Conservation (phyloP, 2,113 vertebrate species). For the Protomyctophum bolini region DNA sequence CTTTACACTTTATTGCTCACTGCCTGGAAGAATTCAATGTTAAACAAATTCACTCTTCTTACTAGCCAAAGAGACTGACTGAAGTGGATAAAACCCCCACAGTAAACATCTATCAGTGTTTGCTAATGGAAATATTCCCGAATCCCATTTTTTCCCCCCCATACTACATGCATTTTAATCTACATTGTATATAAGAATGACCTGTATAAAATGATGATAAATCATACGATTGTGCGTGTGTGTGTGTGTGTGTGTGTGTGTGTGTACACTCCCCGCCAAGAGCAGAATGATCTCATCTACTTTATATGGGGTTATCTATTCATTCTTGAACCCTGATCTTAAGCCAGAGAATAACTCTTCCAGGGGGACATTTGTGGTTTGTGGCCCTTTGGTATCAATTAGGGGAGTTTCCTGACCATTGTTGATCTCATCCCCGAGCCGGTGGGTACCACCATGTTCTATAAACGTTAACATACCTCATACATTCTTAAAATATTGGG, state of each 20-base stretch:
- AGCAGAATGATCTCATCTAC: constrained; percentile 55
- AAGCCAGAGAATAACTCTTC: constrained; percentile 22
- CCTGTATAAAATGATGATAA: constrained; percentile 34
- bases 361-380: constrained; percentile 16
- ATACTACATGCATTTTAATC: constrained; percentile 1
- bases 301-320: constrained; percentile 22
- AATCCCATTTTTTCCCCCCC: neutral
- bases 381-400: constrained; percentile 2
- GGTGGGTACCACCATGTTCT: neutral
- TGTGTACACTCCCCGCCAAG: constrained; percentile 18
- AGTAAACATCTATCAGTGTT: neutral
- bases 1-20: constrained; percentile 5
- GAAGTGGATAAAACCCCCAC: neutral
- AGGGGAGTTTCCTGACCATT: constrained; percentile 17
- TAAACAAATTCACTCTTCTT: neutral
- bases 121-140: neutral
- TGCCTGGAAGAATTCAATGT: neutral
- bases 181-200: neutral
- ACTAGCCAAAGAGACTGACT: neutral
- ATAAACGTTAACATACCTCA: neutral
- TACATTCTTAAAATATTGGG: neutral
- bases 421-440: constrained; percentile 32
- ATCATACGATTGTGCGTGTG: constrained; percentile 35
- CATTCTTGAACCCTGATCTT: constrained; percentile 36
- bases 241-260: neutral